phyloP scores from a whole-genome alignment of 2,797 vertebrate genomes.

The Graptemys geographica region DNA sequence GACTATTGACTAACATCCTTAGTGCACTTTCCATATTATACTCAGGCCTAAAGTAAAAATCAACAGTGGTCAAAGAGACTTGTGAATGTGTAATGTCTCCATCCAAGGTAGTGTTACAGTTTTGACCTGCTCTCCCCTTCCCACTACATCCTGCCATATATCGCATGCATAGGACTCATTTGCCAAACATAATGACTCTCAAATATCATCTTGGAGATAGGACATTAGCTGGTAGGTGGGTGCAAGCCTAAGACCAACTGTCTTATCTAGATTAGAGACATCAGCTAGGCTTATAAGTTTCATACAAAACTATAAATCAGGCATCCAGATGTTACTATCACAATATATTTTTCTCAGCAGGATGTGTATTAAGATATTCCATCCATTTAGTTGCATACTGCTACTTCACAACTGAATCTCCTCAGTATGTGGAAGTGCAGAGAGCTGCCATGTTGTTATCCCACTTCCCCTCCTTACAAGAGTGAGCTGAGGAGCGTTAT shows the following conservation, averaged over 20 bases:
- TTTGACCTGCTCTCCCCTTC: not conserved
- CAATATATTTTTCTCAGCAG: not conserved
- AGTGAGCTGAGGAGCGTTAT: not conserved
- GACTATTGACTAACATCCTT: not conserved
- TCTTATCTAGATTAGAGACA: not conserved
- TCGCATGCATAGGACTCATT: not conserved
- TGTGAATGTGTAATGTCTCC: not conserved
- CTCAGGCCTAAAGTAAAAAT: not conserved
- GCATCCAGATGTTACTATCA: not conserved
- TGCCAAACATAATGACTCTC: not conserved
- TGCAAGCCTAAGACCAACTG: not conserved
- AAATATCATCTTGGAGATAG: not conserved
- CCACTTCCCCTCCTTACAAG: not conserved
- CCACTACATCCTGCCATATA: not conserved
- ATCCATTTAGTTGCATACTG: not conserved
- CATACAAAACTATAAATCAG: not conserved
- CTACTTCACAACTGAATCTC: not conserved
- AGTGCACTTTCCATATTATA: not conserved
- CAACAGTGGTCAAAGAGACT: not conserved
- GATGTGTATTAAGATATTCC: not conserved
- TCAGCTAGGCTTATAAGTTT: conserved; percentile 20
- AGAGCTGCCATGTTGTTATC: not conserved
- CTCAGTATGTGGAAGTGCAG: not conserved
- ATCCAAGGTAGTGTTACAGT: not conserved
- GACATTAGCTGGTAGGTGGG: not conserved